Conservation (phyloP, 1,140 invertebrate species). For the Prorops nasuta region DNA sequence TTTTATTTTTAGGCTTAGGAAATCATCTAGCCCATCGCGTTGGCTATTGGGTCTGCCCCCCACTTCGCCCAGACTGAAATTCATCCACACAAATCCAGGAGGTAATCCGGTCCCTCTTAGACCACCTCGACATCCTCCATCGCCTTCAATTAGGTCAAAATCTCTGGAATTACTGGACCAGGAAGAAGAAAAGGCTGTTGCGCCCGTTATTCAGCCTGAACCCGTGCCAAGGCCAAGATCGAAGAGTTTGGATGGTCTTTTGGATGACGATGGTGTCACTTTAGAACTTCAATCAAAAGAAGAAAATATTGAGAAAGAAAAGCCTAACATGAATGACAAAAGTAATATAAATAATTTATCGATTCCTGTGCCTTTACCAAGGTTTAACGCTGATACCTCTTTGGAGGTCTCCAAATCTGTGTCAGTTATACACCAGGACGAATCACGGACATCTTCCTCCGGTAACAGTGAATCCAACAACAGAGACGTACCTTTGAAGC, state of each 20-base stretch:
- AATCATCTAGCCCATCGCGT: conserved; percentile 64
- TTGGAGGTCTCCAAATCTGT: background rate
- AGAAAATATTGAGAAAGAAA: conserved; percentile 19
- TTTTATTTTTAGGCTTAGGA: conserved; percentile 56
- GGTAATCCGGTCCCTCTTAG: conserved; percentile 31
- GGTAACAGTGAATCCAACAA: background rate
- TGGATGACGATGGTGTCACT: conserved; percentile 48
- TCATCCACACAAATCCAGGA: conserved; percentile 33
- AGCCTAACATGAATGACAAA: background rate
- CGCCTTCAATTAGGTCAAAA: conserved; percentile 29
- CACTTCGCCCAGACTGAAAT: conserved; percentile 39
- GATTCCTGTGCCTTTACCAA: background rate
- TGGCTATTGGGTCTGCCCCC: conserved; percentile 55
- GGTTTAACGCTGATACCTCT: background rate
- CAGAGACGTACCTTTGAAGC: background rate
- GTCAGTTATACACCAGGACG: too few species aligned
- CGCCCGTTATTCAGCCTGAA: conserved; percentile 22
- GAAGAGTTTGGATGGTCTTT: conserved; percentile 68
- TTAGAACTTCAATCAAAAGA: conserved; percentile 21
- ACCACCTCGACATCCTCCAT: conserved; percentile 35
- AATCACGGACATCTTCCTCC: background rate
- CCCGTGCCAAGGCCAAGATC: conserved; percentile 56
- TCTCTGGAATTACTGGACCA: conserved; percentile 40
- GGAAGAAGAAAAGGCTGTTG: conserved; percentile 20
- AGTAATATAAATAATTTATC: background rate